A percentile compares a stretch with the other conserved stretches of the same genome.
Conservation (phyloP, 2,113 vertebrate genomes). For the Chinchilla lanigera region DNA sequence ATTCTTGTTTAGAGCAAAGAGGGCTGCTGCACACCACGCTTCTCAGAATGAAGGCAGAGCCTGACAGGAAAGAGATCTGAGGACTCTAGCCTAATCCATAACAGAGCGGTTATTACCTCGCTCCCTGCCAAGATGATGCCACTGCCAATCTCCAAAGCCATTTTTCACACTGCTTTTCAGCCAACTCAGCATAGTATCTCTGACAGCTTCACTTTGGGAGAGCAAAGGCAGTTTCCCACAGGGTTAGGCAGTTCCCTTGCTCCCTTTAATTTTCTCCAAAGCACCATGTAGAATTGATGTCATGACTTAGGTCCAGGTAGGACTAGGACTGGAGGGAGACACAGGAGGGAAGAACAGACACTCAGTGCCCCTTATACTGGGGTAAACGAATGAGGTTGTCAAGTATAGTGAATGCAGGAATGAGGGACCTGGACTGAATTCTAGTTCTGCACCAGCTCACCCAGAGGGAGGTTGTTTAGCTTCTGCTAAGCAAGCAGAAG, state of each 20-base stretch:
- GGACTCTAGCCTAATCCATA: neutral
- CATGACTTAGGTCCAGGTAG: neutral
- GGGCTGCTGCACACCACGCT: neutral
- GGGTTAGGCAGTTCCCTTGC: neutral
- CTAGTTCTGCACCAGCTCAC: neutral
- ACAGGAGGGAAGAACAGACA: neutral
- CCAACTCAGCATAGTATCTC: constrained; percentile 59
- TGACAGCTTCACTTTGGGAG: constrained; percentile 40
- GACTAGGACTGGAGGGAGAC: neutral
- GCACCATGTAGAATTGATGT: neutral
- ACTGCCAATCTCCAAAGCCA: constrained; percentile 53
- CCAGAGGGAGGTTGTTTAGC: too few relatives aligned
- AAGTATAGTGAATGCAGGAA: neutral
- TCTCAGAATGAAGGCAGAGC: constrained; percentile 67
- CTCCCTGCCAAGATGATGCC: constrained; percentile 61
- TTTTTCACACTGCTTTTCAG: constrained; percentile 69
- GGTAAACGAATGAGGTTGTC: rapidly evolving
- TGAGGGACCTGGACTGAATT: neutral
- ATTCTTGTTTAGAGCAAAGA: constrained; percentile 22
- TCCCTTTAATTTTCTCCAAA: constrained; percentile 20
- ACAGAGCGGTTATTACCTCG: neutral
- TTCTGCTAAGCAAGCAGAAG: neutral
- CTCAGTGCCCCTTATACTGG: neutral
- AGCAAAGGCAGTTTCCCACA: constrained; percentile 54
- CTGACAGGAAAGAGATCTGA: constrained; percentile 57